Conservation (phyloP, 2,113 vertebrate species). For the Oriolus oriolus region DNA sequence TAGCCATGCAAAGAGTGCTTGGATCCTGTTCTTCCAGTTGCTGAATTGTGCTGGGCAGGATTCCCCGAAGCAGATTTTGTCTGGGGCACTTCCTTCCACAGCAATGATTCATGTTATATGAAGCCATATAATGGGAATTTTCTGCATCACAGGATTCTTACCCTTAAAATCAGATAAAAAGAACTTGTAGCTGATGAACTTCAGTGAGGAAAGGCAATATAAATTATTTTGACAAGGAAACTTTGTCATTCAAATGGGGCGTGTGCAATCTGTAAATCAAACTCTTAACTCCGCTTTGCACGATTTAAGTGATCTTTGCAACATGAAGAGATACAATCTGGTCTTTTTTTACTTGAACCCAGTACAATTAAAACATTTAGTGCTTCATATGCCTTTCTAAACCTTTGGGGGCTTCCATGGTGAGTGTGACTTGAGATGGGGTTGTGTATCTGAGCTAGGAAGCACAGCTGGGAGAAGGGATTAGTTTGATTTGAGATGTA, state of each 20-base stretch:
- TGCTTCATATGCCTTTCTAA: not conserved
- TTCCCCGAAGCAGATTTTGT: not conserved
- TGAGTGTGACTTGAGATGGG: not conserved
- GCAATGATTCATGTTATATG: not conserved
- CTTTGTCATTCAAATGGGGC: not conserved
- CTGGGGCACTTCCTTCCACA: not conserved
- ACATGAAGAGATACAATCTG: not conserved
- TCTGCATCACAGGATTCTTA: not conserved
- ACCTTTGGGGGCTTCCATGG: not conserved
- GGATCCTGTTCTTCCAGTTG: not conserved
- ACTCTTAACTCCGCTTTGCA: not conserved
- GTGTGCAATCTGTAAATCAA: not conserved
- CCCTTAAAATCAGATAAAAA: not conserved
- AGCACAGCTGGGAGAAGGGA: not conserved
- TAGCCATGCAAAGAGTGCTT: not conserved
- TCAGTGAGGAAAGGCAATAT: not conserved
- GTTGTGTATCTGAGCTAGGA: not conserved
- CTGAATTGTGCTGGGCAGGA: not conserved
- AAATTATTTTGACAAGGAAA: not conserved
- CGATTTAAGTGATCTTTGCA: not conserved
- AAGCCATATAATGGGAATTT: not conserved
- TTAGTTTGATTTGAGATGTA: not conserved
- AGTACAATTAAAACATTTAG: not conserved
- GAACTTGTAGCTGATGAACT: not conserved
- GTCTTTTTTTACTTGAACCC: not conserved